Base-by-base conservation (phyloP, 1,140 invertebrate genomes). In the Ostrea denselamellosa region DNA sequence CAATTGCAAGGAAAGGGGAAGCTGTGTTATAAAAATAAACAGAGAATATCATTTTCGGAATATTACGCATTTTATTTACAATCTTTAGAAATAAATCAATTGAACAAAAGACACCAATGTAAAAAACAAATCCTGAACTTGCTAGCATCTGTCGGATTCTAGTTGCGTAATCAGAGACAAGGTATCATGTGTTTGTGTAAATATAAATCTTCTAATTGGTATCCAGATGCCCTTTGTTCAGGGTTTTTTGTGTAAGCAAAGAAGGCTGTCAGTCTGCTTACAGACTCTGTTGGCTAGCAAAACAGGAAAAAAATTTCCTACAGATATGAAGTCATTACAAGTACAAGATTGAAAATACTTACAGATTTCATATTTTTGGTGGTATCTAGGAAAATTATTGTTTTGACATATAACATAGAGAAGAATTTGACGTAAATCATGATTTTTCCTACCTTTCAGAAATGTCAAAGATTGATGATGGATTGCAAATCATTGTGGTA, bases 131-230 rank as follows among this genome's bases (percentile, higher is more conserved):
- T 77, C 68, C 8, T 34, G 28, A 77, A 77, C 68, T 77, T 14
- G 8, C 68, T 34, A 28, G 25, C 68, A 77, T 77, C 68, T 77
- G 68, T 77, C 68, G 68, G 68, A 77, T 77, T 77, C 17, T 8
- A 34, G 28, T 77, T 77, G 68, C 68, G 68, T 77, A 77, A 77
- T 77, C 68, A 34, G 28, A 25, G 28, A 77, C 68, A 12, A 28
- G 25, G 28, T 25, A 77, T 77, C 68, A 77, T 77, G 28, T 77
- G 68, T 28, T 77, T 77, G 25, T 77, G 68, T 77, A 77, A 77
- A 28, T 77, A 77, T 77, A 77, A 77, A 77, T 77, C 9, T 28
- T 77, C 14, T 77, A 77, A 77, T 77, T 77, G 68, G 25, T 77
- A 25, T 34, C 68, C 68, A 77, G 68, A 77, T 77, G 68, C 68